phyloP scores from a whole-genome alignment of 2,113 vertebrate genomes.

The Camelus bactrianus region DNA sequence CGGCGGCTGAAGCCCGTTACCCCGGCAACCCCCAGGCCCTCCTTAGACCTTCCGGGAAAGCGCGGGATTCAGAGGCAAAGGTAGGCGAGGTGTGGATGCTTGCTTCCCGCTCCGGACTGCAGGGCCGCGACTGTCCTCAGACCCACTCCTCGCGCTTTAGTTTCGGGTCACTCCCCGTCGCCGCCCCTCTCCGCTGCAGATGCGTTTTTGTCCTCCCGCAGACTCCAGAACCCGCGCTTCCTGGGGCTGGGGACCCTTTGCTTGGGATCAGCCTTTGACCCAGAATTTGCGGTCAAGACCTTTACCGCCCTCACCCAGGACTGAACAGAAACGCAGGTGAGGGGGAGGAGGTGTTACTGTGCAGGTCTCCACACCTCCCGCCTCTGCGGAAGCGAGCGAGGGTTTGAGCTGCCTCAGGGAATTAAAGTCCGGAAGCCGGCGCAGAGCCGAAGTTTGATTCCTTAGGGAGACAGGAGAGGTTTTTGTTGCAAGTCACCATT shows the following conservation, averaged over 20 bases:
- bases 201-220: neutral
- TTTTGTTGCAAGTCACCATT: neutral
- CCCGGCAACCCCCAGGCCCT: constrained; percentile 46
- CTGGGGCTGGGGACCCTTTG: neutral
- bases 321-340: neutral
- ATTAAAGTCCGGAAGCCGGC: neutral
- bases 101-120: accelerated
- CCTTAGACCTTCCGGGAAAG: neutral
- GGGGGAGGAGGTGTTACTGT: neutral
- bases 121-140: neutral
- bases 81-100: neutral
- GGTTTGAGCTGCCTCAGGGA: neutral
- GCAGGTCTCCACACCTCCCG: no score
- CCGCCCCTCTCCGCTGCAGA: accelerated
- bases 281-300: no score
- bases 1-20: neutral
- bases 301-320: accelerated
- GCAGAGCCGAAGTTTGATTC: neutral
- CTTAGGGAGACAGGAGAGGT: accelerated
- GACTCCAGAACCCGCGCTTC: neutral
- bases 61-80: neutral
- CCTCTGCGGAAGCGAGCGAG: neutral
- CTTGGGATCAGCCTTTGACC: neutral
- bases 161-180: neutral
- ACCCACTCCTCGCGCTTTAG: neutral